Conservation (phyloP, 2,113 vertebrate species). For the Cyprinus carpio region DNA sequence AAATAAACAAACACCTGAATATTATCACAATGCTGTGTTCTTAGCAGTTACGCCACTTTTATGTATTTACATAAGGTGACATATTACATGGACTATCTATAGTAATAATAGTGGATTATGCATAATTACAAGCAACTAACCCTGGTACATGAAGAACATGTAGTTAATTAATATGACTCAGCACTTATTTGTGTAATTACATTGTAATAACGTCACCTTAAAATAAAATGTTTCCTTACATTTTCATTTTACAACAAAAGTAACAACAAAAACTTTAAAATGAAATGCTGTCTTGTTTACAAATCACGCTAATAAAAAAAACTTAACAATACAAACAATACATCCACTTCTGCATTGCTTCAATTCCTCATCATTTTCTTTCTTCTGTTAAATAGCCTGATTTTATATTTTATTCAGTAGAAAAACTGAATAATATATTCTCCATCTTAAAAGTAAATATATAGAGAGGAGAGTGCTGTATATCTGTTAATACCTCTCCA, state of each 20-base stretch:
- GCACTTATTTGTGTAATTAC: not conserved
- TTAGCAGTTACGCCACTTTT: too few relatives aligned
- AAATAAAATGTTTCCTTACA: not conserved
- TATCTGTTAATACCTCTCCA: constrained; percentile 35
- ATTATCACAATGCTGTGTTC: not conserved
- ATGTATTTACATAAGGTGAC: not conserved
- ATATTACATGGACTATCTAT: not conserved
- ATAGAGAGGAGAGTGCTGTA: constrained; percentile 5
- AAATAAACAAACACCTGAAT: not conserved
- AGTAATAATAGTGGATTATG: not conserved
- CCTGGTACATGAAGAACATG: not conserved
- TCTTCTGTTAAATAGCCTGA: constrained; percentile 26
- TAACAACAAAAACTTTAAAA: not conserved
- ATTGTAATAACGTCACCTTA: not conserved
- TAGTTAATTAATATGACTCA: not conserved
- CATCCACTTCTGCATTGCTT: not conserved
- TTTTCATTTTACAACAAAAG: not conserved
- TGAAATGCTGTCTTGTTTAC: not conserved
- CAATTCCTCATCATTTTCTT: not conserved
- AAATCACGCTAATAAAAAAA: not conserved
- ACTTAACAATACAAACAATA: not conserved
- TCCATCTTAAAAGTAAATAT: constrained; percentile 36
- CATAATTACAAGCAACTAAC: not conserved
- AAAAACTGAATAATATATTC: not conserved
- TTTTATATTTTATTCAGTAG: not conserved